Conservation (phyloP, 2,797 vertebrate species). For the Hyperoplus lanceolatus region DNA sequence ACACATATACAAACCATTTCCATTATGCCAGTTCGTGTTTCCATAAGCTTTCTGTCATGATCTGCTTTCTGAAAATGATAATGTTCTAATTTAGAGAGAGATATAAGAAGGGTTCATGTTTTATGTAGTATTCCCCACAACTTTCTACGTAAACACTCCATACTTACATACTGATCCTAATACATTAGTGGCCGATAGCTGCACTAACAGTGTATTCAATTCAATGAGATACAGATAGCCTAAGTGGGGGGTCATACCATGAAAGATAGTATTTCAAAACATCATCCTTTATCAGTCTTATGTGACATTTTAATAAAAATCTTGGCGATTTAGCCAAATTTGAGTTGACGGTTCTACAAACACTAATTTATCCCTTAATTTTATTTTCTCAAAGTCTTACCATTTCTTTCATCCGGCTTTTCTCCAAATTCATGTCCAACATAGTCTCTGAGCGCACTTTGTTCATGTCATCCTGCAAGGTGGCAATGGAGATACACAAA, state of each 20-base stretch:
- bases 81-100: neutral
- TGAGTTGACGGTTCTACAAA: neutral
- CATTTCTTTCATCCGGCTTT: conserved; percentile 93
- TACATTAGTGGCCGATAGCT: neutral
- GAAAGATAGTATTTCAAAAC: neutral
- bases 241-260: too few relatives aligned
- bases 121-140: neutral
- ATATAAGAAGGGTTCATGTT: neutral
- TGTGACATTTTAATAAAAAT: too few relatives aligned
- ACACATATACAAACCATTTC: conserved; percentile 91
- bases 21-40: conserved; percentile 90
- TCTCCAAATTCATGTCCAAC: conserved; percentile 93
- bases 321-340: too few relatives aligned
- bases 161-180: neutral
- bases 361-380: neutral
- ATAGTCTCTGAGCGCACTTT: conserved; percentile 91
- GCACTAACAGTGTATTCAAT: neutral
- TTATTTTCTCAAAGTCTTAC: conserved; percentile 79
- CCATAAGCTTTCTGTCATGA: conserved; percentile 91
- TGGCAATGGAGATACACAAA: neutral
- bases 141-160: neutral
- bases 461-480: conserved; percentile 91
- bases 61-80: conserved; percentile 86
- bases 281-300: neutral
- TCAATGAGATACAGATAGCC: neutral